Percentiles rank a stretch among this genome's conserved stretches.
Conservation (phyloP, 2,113 vertebrate genomes). For the Plectropomus leopardus region DNA sequence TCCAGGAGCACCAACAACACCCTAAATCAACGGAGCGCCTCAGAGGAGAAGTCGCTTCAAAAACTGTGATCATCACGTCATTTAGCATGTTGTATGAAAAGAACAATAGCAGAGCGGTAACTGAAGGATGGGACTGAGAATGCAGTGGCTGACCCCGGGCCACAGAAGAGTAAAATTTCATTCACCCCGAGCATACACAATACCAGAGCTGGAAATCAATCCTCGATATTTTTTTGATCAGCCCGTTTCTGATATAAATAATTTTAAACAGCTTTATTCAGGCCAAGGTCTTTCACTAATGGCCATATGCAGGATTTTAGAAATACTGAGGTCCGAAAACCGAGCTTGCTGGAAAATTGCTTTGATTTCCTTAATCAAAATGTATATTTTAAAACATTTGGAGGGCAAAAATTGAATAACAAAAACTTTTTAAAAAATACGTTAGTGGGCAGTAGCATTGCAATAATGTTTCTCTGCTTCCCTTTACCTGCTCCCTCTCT, state of each 20-base stretch:
- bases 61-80: conserved; percentile 29
- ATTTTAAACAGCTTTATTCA: not conserved
- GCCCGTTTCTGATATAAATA: not conserved
- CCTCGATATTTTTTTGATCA: not conserved
- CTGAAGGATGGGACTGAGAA: not conserved
- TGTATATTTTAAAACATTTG: too few species aligned
- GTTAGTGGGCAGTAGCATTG: not conserved
- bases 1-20: conserved; percentile 31
- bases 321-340: too few species aligned
- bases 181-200: not conserved
- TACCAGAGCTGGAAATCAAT: not conserved
- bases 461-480: too few species aligned
- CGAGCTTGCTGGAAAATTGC: too few species aligned
- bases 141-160: not conserved
- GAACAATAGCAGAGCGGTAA: conserved; percentile 18
- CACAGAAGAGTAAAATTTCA: not conserved
- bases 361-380: too few species aligned
- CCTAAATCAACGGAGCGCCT: not conserved
- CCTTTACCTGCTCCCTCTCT: not conserved
- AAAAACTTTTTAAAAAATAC: too few species aligned
- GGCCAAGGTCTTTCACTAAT: too few species aligned
- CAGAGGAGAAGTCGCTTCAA: not conserved
- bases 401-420: too few species aligned
- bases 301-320: too few species aligned
- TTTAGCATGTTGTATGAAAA: conserved; percentile 4